Base-by-base conservation (phyloP, 2,113 vertebrate species). In the Elanoides forficatus region DNA sequence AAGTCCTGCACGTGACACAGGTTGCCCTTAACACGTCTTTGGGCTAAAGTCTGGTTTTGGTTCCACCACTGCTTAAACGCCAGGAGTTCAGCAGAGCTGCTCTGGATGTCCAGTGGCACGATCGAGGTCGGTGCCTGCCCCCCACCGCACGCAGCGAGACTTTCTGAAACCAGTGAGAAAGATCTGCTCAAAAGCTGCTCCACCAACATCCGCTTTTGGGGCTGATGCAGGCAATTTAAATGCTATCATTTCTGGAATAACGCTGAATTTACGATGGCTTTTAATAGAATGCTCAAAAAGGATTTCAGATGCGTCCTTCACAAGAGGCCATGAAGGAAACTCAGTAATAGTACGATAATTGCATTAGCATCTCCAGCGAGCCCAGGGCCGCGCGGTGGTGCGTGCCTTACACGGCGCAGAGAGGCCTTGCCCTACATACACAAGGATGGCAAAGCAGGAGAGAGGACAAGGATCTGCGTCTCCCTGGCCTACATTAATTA, bases 301-400 rank as follows among this genome's bases (percentile, higher is more conserved):
- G 45, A 86, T 95, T 95, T 96, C 78, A 93, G 91, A 85, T 3
- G 3, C 15, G 93, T 92, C 94, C 96, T 95, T 97, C 97, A 95
- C 42, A 78, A 93, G 82, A 97, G 86, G 94, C 96, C 73, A 96
- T 34, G 89, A 95, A 95, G 83, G 94, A 86, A 97, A 95, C 43
- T 75, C 93, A 45, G 88, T 63, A 91, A 95, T 52, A 91, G 88
- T 48, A 56, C 1, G 13, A 55, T 97, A 95, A 97, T 93, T 96
- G 82, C 92, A 96, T 96, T 93, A 96, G 86, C 91, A 95, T 85
- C 92, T 96, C 93, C 84, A 91, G 70, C 9, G 21, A 79, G 91
- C 89, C 91, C 72, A 79, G 84, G 89, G 81, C 79, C 3, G 11
- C 4, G 6, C 3, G 5, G 36, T 18, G 53, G 66, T 88, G 70